These are phyloP conservation scores for Hofmannophila pseudospretella DNA, from an alignment of 2,888 invertebrate genomes.

Conservation along the genomic window DNA sequence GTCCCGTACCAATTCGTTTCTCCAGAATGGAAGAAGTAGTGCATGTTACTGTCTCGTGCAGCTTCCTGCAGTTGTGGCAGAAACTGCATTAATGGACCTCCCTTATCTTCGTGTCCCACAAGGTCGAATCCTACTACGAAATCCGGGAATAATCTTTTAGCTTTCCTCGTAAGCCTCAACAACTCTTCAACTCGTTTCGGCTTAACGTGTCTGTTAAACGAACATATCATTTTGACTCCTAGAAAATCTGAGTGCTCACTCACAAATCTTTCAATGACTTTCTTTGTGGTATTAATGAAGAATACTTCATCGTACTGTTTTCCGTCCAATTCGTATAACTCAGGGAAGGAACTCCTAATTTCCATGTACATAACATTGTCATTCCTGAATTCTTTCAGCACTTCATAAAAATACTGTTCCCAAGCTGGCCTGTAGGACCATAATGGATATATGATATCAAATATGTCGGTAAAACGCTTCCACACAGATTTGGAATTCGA, in stretches of 20 bases:
- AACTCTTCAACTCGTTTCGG: slow-evolving; percentile 52
- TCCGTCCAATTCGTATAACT: slow-evolving; percentile 82
- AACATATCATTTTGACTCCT: slow-evolving; percentile 83
- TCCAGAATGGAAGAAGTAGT: slow-evolving; percentile 88
- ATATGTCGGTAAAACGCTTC: slow-evolving; percentile 76
- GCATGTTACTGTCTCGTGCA: slow-evolving; percentile 56
- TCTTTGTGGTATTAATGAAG: slow-evolving; percentile 77
- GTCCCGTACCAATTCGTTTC: slow-evolving; percentile 87
- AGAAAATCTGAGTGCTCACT: slow-evolving; percentile 80
- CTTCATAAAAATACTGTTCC: slow-evolving; percentile 81
- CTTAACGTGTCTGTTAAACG: slow-evolving; percentile 73
- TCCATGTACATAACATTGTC: slow-evolving; percentile 85
- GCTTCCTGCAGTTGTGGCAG: slow-evolving; percentile 71
- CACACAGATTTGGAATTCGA: slow-evolving; percentile 77
- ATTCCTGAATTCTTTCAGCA: slow-evolving; percentile 77
- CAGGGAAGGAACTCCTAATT: slow-evolving; percentile 78
- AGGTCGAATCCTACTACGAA: slow-evolving; percentile 88
- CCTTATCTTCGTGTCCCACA: slow-evolving; percentile 87
- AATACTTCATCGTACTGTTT: slow-evolving; percentile 69
- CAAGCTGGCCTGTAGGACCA: slow-evolving; percentile 80
- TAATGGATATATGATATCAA: slow-evolving; percentile 70
- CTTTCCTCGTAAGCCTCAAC: slow-evolving; percentile 42
- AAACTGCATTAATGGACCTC: slow-evolving; percentile 80
- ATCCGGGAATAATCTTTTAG: slow-evolving; percentile 79
- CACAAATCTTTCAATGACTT: slow-evolving; percentile 75